Evolutionary conservation across 2,888 invertebrate species (phyloP), one percentile per base, ranked within the genome.

Genomic region (Pyrrhosoma nymphula): DNA sequence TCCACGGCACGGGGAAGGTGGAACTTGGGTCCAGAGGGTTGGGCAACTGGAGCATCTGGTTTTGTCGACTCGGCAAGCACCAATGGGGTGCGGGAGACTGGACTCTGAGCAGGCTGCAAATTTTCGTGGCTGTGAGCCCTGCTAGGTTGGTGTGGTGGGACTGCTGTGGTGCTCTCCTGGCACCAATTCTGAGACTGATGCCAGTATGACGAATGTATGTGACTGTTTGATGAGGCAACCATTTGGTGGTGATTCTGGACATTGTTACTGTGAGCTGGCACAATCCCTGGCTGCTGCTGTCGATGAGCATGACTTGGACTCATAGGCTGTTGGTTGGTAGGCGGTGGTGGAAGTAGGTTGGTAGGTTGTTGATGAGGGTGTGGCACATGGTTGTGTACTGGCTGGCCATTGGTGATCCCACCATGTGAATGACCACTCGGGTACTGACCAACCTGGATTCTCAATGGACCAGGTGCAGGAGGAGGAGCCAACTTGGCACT

Each of bases 1-100:
- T 98, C 98, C 35, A 98, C 97, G 23, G 98, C 98, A 97, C 98
- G 98, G 47, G 98, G 98, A 97, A 98, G 97, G 96, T 98, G 98
- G 96, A 98, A 98, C 96, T 98, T 98, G 96, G 97, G 97, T 47
- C 95, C 95, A 14, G 95, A 95, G n/a, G 97, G 97, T 47, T 97
- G 97, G 88, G 97, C 97, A 95, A 97, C 97, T 75, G 93, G 93
- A 39, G 69, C 55, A 18, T 93, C 93, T 16, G 82, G 82, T 26
- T 82, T 82, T 26, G 93, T 69, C 18, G 69, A 69, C 39, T 47
- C 69, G 20, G 56, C n/a, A 26, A n/a, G n/a, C 39, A 63, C 16
- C 18, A 16, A 69, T 26, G 63, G 93, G 18, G n/a, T 8, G 14
- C 63, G 47, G 4, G 93, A 47, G 26, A 60, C n/a, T 39, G 47